Evolutionary conservation across 2,888 invertebrate genomes (phyloP), one percentile per base, ranked within the genome.

Genomic region (Metacarcinus magister): DNA sequence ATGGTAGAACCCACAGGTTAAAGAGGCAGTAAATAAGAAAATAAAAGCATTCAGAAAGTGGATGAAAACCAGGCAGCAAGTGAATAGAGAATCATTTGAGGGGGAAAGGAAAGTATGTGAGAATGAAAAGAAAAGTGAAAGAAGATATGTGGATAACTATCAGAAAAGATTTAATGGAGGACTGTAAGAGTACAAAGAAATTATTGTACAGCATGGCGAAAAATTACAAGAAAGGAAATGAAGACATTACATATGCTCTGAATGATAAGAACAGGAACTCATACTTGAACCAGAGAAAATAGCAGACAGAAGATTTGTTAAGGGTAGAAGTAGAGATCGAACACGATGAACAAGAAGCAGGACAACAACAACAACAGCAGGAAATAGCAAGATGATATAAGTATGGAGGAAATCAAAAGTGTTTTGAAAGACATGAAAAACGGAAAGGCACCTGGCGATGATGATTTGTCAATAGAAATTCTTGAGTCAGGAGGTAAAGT

Each of bases 1-100:
- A 39, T 95, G 91, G 95, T 89, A 91, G 10, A 95, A 23, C 16
- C 48, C 13, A 48, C 2, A 91, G 54, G 46, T 95, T 7, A 89
- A 54, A 92, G 95, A 95, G n/a, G 44, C 90, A 90, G 54, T 95
- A 13, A 95, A 54, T 32, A 46, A 32, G 44, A 95, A 95, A 54
- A 95, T 95, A 91, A 13, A n/a, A 19, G 19, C 19, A 67, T 67
- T 67, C 19, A 67, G 19, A 19, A 67, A 67, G n/a, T 67, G 3
- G 43, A 43, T 4, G 28, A 67, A 67, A 67, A 67, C 5, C 5
- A 67, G 67, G 19, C 67, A 67, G n/a, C 19, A 67, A 67, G 60
- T 13, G 13, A 19, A 60, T 19, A 60, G 60, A 16, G 16, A 60
- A 19, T 10, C 60, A 60, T 23, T 13, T 60, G 16, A 13, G 16